Conservation (phyloP, 2,113 vertebrate genomes). For the Tachuris rubrigastra region DNA sequence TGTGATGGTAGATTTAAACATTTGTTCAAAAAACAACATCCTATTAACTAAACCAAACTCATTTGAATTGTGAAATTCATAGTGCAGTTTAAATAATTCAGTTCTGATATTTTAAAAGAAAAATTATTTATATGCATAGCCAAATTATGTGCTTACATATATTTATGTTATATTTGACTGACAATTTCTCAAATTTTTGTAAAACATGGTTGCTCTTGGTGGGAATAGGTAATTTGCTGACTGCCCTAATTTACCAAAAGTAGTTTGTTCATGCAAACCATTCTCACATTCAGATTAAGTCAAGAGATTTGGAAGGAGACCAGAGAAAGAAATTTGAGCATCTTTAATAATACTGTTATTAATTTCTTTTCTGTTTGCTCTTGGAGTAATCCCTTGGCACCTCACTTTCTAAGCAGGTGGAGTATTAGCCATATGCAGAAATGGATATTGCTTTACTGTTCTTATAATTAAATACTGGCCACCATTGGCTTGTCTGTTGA, state of each 20-base stretch:
- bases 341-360: not conserved
- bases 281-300: not conserved
- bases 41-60: not conserved
- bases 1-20: not conserved
- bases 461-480: constrained; percentile 11
- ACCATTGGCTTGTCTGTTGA: not conserved
- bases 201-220: not conserved
- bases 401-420: not conserved
- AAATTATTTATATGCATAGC: not conserved
- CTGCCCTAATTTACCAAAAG: not conserved
- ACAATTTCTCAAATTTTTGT: not conserved
- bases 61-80: not conserved
- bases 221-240: not conserved
- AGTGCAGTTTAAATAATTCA: not conserved
- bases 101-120: not conserved
- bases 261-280: not conserved
- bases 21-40: not conserved
- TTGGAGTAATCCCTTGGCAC: not conserved
- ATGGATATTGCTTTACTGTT: not conserved
- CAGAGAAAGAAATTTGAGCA: not conserved
- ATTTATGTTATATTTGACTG: not conserved
- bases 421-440: not conserved
- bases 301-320: not conserved
- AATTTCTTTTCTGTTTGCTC: not conserved
- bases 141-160: not conserved